A percentile compares a stretch with the other conserved stretches of the same genome.
Conservation (phyloP, 2,113 vertebrate species). For the Sceloporus undulatus region DNA sequence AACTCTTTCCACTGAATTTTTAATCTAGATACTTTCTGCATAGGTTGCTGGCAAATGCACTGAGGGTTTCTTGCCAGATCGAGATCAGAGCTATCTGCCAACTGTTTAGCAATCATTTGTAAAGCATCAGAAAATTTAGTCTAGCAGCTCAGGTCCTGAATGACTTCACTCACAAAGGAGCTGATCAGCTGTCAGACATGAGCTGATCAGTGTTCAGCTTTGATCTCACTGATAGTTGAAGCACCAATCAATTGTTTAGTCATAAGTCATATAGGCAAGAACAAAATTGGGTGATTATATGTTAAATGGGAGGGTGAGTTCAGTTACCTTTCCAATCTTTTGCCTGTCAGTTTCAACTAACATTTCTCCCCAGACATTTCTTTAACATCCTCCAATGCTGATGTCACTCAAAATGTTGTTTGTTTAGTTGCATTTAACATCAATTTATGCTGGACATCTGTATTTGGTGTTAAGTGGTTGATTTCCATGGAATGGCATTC, state of each 20-base stretch:
- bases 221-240: background rate
- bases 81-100: conserved; percentile 5
- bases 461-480: background rate
- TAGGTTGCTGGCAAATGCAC: conserved; percentile 4
- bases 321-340: background rate
- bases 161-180: background rate
- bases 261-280: background rate
- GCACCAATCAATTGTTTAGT: background rate
- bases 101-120: conserved; percentile 7
- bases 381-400: background rate
- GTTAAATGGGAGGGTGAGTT: background rate
- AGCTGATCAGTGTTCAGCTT: background rate
- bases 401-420: background rate
- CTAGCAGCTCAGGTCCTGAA: background rate
- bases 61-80: background rate
- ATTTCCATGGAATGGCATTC: background rate
- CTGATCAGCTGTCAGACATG: background rate
- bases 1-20: conserved; percentile 7
- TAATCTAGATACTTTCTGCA: background rate
- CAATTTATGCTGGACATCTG: background rate
- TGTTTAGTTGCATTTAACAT: background rate
- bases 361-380: background rate
- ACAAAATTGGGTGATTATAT: background rate
- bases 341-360: background rate
- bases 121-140: background rate